phyloP scores from a whole-genome alignment of 2,113 vertebrate genomes.

The Carlito syrichta region DNA sequence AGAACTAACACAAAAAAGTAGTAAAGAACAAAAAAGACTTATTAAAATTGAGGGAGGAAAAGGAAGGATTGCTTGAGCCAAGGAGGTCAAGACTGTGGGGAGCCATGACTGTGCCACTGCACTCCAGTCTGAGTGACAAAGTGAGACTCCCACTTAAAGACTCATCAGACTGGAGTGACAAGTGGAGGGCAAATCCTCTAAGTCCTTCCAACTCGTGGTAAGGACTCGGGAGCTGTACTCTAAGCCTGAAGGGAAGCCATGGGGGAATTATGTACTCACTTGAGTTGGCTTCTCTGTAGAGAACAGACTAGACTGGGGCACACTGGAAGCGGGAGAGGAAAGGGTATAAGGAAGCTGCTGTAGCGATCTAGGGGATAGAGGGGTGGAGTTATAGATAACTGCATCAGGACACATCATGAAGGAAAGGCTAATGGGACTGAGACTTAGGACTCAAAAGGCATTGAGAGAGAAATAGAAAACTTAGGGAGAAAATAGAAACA shows the following conservation, averaged over 20 bases:
- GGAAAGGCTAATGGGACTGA: background rate
- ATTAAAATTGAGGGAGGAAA: background rate
- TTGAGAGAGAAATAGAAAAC: background rate
- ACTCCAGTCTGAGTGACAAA: background rate
- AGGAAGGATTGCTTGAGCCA: background rate
- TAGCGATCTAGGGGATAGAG: background rate
- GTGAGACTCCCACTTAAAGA: background rate
- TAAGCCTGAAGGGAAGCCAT: background rate
- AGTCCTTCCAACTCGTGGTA: background rate
- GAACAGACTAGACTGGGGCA: background rate
- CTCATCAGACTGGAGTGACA: background rate
- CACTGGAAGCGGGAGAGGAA: background rate
- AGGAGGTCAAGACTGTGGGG: background rate
- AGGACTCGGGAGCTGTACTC: background rate
- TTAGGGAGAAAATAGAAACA: background rate
- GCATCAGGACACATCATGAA: background rate
- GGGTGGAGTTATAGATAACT: background rate
- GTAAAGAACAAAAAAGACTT: background rate
- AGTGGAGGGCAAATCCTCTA: background rate
- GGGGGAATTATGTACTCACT: background rate
- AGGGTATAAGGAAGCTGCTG: background rate
- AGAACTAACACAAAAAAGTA: background rate
- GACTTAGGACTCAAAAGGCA: too few relatives aligned
- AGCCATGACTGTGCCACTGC: background rate
- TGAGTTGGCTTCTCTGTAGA: background rate